Conservation (phyloP, 2,888 invertebrate species). For the Galerucella calmariensis region DNA sequence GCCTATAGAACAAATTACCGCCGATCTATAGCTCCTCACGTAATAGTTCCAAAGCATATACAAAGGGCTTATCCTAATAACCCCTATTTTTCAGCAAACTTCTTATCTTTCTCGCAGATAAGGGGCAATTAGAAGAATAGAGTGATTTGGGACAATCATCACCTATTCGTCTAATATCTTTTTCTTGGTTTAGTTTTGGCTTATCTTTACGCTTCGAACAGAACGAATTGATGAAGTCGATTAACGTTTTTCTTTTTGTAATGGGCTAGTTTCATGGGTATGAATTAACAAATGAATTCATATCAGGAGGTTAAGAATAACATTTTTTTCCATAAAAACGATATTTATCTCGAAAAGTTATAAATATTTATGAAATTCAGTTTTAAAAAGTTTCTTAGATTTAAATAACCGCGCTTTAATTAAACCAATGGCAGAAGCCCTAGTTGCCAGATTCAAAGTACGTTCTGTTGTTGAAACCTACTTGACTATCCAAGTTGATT, state of each 20-base stretch:
- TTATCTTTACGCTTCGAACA: not conserved
- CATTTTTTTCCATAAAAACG: too few relatives aligned
- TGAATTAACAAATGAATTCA: too few relatives aligned
- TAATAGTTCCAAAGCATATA: slow-evolving; percentile 11
- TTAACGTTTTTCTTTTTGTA: slow-evolving; percentile 1
- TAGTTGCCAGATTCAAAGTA: too few relatives aligned
- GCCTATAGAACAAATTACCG: not conserved
- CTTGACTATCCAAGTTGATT: too few relatives aligned
- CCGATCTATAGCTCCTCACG: not conserved
- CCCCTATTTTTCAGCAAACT: slow-evolving; percentile 30
- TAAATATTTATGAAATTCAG: too few relatives aligned
- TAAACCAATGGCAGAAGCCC: too few relatives aligned
- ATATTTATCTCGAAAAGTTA: too few relatives aligned
- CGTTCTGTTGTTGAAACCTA: too few relatives aligned
- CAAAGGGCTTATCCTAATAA: slow-evolving; percentile 29
- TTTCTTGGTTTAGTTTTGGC: slow-evolving; percentile 1
- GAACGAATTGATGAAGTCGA: slow-evolving; percentile 12
- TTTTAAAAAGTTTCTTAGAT: too few relatives aligned
- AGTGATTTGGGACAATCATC: slow-evolving; percentile 43
- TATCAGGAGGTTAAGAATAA: too few relatives aligned
- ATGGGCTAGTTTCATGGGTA: too few relatives aligned
- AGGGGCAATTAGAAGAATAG: slow-evolving; percentile 33
- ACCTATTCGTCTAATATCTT: slow-evolving; percentile 13
- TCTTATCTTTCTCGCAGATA: slow-evolving; percentile 10
- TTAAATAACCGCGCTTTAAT: too few relatives aligned